Base-by-base conservation (phyloP, 1,140 invertebrate genomes). In the Stratiolaelaps scimitus region DNA sequence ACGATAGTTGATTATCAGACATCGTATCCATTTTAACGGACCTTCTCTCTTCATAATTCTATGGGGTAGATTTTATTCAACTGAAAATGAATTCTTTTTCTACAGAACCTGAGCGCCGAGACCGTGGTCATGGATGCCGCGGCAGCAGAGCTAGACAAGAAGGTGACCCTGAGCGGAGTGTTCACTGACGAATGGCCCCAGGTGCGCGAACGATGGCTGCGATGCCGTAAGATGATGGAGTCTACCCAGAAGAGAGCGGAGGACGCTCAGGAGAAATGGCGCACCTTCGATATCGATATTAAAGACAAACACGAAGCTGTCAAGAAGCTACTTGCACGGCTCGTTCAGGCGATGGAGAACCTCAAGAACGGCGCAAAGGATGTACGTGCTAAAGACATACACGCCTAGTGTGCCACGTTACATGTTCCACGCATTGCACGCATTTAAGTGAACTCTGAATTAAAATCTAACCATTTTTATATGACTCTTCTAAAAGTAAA, bases 81-180 rank as follows among this genome's bases (percentile, higher is more conserved):
- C 20, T 47, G 29, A 60, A 13, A 15, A 26, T n/a, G 40, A 17
- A 19, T 64, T 64, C 28, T 0, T 64, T 7, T 64, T 4, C 53
- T 53, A 23, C 46, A 69, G 69, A 46, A 46, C 17, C 66, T 69
- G 4, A 56, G 64, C 23, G 69, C 64, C 34, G 66, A 65, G 30
- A 43, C 60, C n/a, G 19, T 28, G 1, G 2, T 34, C 17, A 19
- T 67, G 40, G 64, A 69, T 65, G 67, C 60, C n/a, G 60, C 65
- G 40, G 40, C 68, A 46, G 30, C 65, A 26, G 19, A 68, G 13
- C 23, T 69, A 0, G 19, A 43, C 19, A 64, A 20, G 34, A 26
- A 34, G 26, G 23, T 60, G 1, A 23, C 17, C 1, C 5, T 34
- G 15, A 60, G 26, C 15, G 13, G 26, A 4, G 15, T 60, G 26